Evolutionary conservation across 2,888 invertebrate genomes (phyloP), one percentile per base, ranked within the genome.

Genomic region (Stenodema calcarata): DNA sequence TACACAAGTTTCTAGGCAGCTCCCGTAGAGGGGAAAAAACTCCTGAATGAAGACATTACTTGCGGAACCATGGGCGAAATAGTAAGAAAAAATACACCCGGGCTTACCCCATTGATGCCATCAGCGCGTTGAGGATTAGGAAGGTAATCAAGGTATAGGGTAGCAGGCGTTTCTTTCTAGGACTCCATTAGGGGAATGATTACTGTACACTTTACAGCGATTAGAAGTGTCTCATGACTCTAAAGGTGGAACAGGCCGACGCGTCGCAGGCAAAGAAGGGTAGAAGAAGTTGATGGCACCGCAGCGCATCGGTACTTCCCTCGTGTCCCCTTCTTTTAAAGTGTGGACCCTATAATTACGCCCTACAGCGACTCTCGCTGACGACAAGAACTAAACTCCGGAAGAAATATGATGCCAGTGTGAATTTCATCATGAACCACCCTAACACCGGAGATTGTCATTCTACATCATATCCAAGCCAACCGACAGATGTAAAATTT

Each of bases 21-120:
- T 62, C 62, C n/a, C 28, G 18, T 54, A 2, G 9, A 73, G n/a
- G n/a, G n/a, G 35, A 79, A 79, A 79, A 76, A 47, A 87, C 87
- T n/a, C n/a, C n/a, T 88, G 88, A 89, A 89, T 89, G 89, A 88
- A 88, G 87, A 86, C 88, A 88, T 87, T 87, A 88, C 87, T 28
- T 30, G 47, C 84, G 50, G 35, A 44, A 75, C 50, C 44, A 30
- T 69, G 12, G 69, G 62, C 35, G 84, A 84, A 73, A 80, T 70
- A 85, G 73, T 70, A 18, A 76, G 18, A 47, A 87, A 79, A 87
- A 88, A 16, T 50, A 83, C 86, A 69, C 82, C 18, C n/a, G 42
- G 73, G 79, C 4, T 41, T 23, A 16, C 62, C 76, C 86, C 88
- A 88, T 88, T 88, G 87, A 87, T 87, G 87, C 83, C 86, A 86